These are phyloP conservation scores for Gambusia yucatana DNA, from an alignment of 2,797 vertebrate species.

Conservation along the genomic window DNA sequence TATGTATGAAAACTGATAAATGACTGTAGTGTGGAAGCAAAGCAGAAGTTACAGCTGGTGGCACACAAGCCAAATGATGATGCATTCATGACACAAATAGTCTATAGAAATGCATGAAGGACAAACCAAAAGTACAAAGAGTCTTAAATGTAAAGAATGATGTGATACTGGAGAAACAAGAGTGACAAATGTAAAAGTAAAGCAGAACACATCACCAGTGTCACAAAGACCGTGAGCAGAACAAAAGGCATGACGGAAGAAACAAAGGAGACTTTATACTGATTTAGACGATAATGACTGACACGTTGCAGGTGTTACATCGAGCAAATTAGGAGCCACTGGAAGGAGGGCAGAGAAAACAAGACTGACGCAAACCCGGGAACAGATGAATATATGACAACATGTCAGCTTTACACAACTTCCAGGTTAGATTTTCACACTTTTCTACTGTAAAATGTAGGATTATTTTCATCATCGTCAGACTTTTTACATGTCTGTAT, in stretches of 20 bases:
- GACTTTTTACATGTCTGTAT: not conserved
- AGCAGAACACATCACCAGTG: not conserved
- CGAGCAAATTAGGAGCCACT: not conserved
- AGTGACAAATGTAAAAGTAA: not conserved
- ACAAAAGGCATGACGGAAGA: not conserved
- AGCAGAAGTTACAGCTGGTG: not conserved
- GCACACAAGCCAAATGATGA: not conserved
- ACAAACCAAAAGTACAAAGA: not conserved
- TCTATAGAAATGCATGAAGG: not conserved
- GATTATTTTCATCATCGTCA: not conserved
- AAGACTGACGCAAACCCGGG: not conserved
- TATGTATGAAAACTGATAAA: slow-evolving; percentile 1
- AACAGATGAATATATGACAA: not conserved
- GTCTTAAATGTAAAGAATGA: not conserved
- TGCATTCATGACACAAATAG: not conserved
- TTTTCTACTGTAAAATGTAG: not conserved
- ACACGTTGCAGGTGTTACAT: not conserved
- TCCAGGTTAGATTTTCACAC: not conserved
- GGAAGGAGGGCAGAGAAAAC: not conserved
- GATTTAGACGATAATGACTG: not conserved
- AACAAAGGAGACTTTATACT: not conserved
- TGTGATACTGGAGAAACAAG: not conserved
- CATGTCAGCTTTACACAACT: not conserved
- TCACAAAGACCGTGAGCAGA: not conserved
- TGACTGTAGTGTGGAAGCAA: not conserved